Evolutionary conservation across 1,140 invertebrate species (phyloP).

Genomic region (Rhopalosiphum maidis): DNA sequence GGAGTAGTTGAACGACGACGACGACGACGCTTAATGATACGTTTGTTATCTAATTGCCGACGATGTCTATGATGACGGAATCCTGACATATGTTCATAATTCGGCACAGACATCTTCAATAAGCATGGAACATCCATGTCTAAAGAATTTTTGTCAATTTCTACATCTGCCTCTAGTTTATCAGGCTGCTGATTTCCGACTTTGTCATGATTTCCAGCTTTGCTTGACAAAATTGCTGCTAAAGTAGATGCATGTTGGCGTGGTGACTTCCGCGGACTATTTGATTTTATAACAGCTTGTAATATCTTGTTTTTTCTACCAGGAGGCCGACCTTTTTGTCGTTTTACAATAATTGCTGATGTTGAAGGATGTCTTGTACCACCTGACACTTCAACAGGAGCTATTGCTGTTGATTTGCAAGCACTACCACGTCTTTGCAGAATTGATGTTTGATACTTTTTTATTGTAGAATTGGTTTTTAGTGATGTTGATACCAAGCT

Average conservation of each 20-base stretch:
- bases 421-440: neutral
- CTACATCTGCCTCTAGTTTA: neutral
- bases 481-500: neutral
- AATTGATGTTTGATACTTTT: constrained; percentile 6
- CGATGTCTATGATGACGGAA: neutral
- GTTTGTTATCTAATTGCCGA: neutral
- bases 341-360: neutral
- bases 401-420: too few relatives aligned
- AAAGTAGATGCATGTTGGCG: constrained; percentile 63
- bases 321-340: constrained; percentile 27
- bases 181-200: neutral
- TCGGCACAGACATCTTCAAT: neutral
- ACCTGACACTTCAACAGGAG: neutral
- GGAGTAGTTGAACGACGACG: constrained; percentile 3
- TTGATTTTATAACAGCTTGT: neutral
- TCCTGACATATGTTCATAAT: neutral
- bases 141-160: neutral
- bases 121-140: neutral
- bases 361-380: neutral
- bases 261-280: constrained; percentile 59
- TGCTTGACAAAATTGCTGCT: constrained; percentile 58
- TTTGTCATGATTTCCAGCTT: neutral
- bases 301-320: constrained; percentile 23
- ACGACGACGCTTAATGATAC: neutral
- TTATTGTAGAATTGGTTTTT: neutral